phyloP scores from a whole-genome alignment of 2,113 vertebrate species.

The Zapus hudsonius region DNA sequence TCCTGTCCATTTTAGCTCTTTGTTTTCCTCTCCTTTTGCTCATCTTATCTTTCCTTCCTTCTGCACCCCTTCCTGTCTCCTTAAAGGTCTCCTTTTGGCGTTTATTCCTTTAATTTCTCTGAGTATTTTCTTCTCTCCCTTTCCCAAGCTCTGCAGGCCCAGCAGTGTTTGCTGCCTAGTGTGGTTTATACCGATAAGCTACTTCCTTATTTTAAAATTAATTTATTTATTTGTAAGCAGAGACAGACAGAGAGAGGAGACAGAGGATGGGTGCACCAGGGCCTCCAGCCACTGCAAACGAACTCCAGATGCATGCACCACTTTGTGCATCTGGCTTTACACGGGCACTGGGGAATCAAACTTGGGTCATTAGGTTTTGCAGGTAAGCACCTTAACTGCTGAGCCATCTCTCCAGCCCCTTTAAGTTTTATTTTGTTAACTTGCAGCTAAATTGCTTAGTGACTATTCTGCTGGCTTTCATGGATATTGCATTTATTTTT shows the following conservation, averaged over 20 bases:
- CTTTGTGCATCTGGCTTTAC: no score
- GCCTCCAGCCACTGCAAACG: no score
- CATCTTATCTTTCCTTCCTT: no score
- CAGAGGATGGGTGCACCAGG: no score
- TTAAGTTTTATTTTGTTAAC: slow-evolving; percentile 23
- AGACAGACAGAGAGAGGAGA: no score
- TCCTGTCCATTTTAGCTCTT: neutral
- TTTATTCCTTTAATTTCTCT: neutral
- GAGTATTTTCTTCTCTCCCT: neutral
- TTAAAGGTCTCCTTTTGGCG: neutral
- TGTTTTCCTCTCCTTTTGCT: neutral
- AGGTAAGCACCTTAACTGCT: no score
- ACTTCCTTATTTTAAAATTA: neutral
- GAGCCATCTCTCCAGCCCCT: no score
- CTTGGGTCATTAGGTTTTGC: no score
- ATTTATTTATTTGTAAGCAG: no score
- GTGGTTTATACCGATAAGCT: neutral
- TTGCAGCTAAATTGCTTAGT: neutral
- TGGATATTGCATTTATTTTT: neutral
- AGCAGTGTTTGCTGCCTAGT: neutral
- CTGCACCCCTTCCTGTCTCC: neutral
- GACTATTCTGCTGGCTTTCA: neutral
- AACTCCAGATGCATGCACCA: no score
- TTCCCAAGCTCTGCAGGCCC: neutral
- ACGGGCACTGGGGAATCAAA: no score